Evolutionary conservation across 2,113 vertebrate species (phyloP), one percentile per base, ranked within the genome.

Genomic region (Lamprotornis superbus): DNA sequence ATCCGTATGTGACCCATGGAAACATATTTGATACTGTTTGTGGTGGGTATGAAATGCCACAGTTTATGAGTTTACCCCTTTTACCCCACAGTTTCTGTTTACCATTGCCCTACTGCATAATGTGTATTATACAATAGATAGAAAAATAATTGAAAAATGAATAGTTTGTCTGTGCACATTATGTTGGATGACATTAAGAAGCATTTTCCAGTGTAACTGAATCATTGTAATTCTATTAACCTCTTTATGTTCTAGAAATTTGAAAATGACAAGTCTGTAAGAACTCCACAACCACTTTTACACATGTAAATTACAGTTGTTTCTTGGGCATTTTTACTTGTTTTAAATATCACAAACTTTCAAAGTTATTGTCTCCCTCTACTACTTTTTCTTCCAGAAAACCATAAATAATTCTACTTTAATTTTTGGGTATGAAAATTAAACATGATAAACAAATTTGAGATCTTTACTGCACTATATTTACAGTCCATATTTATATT

Each of bases 21-120:
- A 92, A 73, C 10, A 61, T 18, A 60, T 33, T 63, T 78, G 33
- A 15, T 40, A 22, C 5, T 47, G 12, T 40, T 83, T 89, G 31
- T 24, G 39, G 37, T 44, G 14, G 27, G 9, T 57, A 73, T n/a
- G 33, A 87, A 81, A 81, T 30, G 19, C 2, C 27, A 42, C 5
- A 77, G 12, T 87, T 87, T 39, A 50, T 30, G 8, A 57, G 4
- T 22, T 84, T 67, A 74, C 9, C 30, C 28, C 7, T 81, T 65
- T 67, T 55, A 50, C 4, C 4, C 10, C 18, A 21, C 1, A 31
- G 15, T 49, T n/a, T 57, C 22, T n/a, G 6, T 49, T 86, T 92
- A 5, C 44, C 0, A 0, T 15, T 92, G 15, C 6, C 4, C 15
- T 87, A 21, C 27, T 60, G 1, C 24, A 6, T 40, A 19, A 22